Evolutionary conservation across 2,888 invertebrate genomes (phyloP).

Genomic region (Rotaria magnacalcarata): DNA sequence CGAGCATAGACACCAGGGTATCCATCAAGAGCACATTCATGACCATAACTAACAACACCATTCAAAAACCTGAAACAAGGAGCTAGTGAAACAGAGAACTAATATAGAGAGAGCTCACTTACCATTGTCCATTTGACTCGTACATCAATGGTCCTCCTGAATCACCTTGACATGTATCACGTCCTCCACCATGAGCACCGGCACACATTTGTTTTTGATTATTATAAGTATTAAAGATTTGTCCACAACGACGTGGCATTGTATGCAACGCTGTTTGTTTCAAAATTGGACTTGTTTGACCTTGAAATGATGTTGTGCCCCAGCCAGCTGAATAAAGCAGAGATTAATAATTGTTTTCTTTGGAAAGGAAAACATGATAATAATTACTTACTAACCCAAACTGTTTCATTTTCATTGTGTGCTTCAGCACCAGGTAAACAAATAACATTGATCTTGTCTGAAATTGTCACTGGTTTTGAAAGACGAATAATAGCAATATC

Average conservation of each 20-base stretch:
- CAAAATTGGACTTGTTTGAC: slow-evolving; percentile 1
- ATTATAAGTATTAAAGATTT: not conserved
- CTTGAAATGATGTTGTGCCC: not conserved
- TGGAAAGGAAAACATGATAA: no score
- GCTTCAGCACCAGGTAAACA: not conserved
- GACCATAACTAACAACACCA: slow-evolving; percentile 9
- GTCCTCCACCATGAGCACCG: not conserved
- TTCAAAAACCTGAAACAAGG: not conserved
- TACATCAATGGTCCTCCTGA: slow-evolving; percentile 15
- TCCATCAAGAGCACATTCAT: not conserved
- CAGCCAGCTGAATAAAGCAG: not conserved
- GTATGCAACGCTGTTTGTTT: not conserved
- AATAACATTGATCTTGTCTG: not conserved
- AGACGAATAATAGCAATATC: slow-evolving; percentile 24
- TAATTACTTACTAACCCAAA: not conserved
- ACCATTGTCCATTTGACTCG: not conserved
- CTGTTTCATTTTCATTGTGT: not conserved
- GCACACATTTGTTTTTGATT: not conserved
- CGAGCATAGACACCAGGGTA: not conserved
- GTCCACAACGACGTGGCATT: not conserved
- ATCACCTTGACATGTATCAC: not conserved
- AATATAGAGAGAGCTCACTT: not conserved
- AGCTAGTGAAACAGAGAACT: not conserved
- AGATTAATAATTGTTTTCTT: not conserved
- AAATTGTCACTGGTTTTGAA: not conserved